Percentiles rank a stretch among this genome's conserved stretches.
phyloP scores from a whole-genome alignment of 2,113 vertebrate genomes.

The Rousettus leschenaultii region DNA sequence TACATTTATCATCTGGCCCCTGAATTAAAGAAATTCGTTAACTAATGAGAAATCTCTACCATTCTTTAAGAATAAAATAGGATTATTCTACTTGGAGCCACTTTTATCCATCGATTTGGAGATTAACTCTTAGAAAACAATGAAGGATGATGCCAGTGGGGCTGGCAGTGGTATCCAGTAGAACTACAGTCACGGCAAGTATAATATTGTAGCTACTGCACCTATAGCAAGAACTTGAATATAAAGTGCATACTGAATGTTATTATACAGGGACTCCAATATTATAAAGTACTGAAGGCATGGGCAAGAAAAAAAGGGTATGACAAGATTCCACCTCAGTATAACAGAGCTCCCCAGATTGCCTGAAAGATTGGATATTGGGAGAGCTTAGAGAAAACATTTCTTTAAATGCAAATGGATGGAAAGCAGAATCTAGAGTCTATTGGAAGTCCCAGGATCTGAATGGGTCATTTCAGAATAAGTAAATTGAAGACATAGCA shows the following conservation, averaged over 20 bases:
- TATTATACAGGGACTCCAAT: neutral
- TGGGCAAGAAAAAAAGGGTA: neutral
- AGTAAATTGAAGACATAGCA: neutral
- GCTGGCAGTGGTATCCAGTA: neutral
- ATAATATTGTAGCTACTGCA: neutral
- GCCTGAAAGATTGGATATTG: neutral
- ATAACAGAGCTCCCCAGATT: neutral
- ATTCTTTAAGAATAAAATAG: neutral
- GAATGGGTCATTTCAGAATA: neutral
- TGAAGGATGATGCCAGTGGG: too few relatives aligned
- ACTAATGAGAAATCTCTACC: neutral
- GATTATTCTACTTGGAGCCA: neutral
- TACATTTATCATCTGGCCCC: neutral
- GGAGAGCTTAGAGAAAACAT: neutral
- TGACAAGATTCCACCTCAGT: neutral
- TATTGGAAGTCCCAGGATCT: neutral
- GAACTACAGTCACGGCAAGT: neutral
- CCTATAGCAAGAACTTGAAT: neutral
- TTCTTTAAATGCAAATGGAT: neutral
- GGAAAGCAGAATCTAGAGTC: neutral
- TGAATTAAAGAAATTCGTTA: neutral
- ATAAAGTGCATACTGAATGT: rapidly evolving
- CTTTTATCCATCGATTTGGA: neutral
- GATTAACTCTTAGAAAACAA: neutral
- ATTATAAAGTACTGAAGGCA: neutral